phyloP scores from a whole-genome alignment of 2,113 vertebrate genomes.

The Zapornia atra region DNA sequence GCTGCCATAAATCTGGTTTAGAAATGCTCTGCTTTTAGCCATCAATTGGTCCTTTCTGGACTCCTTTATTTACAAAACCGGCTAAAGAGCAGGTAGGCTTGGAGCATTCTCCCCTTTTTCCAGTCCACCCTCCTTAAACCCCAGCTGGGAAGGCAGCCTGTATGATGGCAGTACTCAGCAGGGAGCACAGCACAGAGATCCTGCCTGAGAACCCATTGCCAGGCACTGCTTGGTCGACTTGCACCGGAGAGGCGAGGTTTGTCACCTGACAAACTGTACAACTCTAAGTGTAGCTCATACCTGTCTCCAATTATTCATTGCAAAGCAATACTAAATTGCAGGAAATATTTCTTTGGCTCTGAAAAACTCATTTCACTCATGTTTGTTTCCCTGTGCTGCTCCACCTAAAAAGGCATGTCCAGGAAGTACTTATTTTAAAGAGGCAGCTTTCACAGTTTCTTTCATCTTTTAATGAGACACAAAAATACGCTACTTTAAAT shows the following conservation, averaged over 20 bases:
- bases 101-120: background rate
- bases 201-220: background rate
- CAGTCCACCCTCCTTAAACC: background rate
- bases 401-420: background rate
- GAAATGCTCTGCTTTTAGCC: background rate
- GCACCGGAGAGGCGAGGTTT: background rate
- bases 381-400: background rate
- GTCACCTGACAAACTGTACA: background rate
- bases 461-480: slow-evolving; percentile 52
- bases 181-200: background rate
- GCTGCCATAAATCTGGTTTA: background rate
- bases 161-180: background rate
- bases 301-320: background rate
- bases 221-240: background rate
- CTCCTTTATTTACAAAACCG: background rate
- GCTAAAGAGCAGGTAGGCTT: background rate
- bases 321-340: background rate
- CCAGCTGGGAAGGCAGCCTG: background rate
- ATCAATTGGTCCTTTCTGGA: background rate
- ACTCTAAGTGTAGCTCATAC: background rate
- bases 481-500: background rate
- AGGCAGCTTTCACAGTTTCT: slow-evolving; percentile 14
- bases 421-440: slow-evolving; percentile 57
- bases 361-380: background rate
- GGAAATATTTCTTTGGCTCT: background rate